A percentile compares a stretch with the other conserved stretches of the same genome.
phyloP scores from a whole-genome alignment of 1,140 invertebrate species.

The Pogonus chalceus region DNA sequence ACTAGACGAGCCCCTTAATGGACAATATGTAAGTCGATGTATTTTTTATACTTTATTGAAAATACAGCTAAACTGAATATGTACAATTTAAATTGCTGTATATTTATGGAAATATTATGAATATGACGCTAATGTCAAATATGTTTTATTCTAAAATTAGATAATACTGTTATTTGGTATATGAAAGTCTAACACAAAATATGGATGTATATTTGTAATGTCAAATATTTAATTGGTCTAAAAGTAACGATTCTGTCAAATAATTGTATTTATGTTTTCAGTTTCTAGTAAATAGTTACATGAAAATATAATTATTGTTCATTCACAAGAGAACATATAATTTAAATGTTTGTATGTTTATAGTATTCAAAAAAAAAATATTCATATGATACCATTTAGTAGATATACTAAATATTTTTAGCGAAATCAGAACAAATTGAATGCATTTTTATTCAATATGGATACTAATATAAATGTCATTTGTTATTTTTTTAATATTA shows the following conservation, averaged over 20 bases:
- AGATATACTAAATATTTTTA: not conserved
- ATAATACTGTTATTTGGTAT: not conserved
- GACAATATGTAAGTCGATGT: too few species aligned
- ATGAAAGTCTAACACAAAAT: not conserved
- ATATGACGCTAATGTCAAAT: not conserved
- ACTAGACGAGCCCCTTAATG: too few species aligned
- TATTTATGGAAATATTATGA: not conserved
- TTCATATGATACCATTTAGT: not conserved
- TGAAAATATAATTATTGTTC: not conserved
- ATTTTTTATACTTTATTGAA: not conserved
- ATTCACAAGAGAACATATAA: not conserved
- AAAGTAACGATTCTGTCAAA: not conserved
- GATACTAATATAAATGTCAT: too few species aligned
- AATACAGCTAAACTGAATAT: not conserved
- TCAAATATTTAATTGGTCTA: conserved; percentile 6
- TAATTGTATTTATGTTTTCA: conserved; percentile 3
- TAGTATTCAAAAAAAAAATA: conserved; percentile 6
- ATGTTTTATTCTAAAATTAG: not conserved
- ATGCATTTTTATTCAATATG: not conserved
- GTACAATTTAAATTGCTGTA: not conserved
- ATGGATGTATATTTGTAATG: conserved; percentile 1
- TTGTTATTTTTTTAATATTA: too few species aligned
- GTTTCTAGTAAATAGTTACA: not conserved
- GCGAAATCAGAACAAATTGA: not conserved
- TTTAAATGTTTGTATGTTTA: not conserved